Conservation (phyloP, 2,797 vertebrate genomes). For the Hylomyscus alleni region DNA sequence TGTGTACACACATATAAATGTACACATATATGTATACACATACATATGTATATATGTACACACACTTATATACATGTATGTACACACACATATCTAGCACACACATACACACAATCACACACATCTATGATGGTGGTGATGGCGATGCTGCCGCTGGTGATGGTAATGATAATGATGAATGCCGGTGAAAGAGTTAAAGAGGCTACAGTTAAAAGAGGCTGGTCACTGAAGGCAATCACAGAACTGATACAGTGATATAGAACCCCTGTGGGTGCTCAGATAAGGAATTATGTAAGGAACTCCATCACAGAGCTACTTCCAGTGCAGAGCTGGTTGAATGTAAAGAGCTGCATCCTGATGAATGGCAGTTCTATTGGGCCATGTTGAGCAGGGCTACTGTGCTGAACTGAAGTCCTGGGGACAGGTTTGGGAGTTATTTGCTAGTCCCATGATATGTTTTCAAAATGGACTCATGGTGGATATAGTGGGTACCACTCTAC, state of each 20-base stretch:
- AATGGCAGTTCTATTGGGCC: not conserved
- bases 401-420: not conserved
- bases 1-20: not conserved
- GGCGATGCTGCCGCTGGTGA: not conserved
- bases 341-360: not conserved
- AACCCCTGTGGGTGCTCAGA: not conserved
- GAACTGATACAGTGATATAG: not conserved
- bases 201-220: not conserved
- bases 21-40: not conserved
- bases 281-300: not conserved
- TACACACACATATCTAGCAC: not conserved
- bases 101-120: not conserved
- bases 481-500: not conserved
- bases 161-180: not conserved
- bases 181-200: not conserved
- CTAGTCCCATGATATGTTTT: no score
- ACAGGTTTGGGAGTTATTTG: not conserved
- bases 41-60: no score
- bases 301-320: not conserved
- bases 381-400: not conserved
- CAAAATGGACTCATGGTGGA: not conserved
- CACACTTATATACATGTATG: rapidly evolving
- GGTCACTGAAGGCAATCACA: not conserved
- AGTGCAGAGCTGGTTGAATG: not conserved
- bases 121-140: not conserved